A percentile compares a stretch with the other conserved stretches of the same genome.
These are phyloP conservation scores for Ictalurus furcatus DNA, from an alignment of 2,113 vertebrate genomes.

Conservation along the genomic window DNA sequence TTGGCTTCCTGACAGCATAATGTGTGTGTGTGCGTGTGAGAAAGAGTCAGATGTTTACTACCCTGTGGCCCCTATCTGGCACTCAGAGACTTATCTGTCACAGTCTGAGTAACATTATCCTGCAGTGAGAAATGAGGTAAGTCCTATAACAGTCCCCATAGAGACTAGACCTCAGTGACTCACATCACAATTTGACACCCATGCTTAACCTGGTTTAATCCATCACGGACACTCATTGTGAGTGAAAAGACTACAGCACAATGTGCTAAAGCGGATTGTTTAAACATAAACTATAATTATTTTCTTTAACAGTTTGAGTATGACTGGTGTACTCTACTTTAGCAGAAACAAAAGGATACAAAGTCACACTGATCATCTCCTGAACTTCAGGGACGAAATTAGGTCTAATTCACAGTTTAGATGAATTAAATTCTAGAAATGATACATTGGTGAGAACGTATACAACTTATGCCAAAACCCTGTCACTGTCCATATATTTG, in stretches of 20 bases:
- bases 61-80: conserved; percentile 59
- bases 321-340: neutral
- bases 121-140: conserved; percentile 37
- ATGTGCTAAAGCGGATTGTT: neutral
- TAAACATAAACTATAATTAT: neutral
- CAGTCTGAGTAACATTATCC: conserved; percentile 56
- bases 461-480: neutral
- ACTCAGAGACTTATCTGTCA: conserved; percentile 54
- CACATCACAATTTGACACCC: conserved; percentile 16
- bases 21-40: neutral
- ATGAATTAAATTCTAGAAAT: neutral
- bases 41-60: conserved; percentile 57
- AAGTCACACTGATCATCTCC: neutral
- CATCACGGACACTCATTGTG: neutral
- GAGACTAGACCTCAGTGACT: conserved; percentile 17
- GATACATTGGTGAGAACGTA: neutral
- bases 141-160: conserved; percentile 20
- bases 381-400: neutral
- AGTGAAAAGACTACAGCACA: neutral
- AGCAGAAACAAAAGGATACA: too few species aligned
- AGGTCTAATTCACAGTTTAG: neutral
- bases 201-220: neutral
- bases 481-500: neutral
- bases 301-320: neutral
- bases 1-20: neutral